Percentiles rank a stretch among this genome's conserved stretches.
Evolutionary conservation across 2,113 vertebrate genomes (phyloP).

Genomic region (Ophthalmotilapia sp.): DNA sequence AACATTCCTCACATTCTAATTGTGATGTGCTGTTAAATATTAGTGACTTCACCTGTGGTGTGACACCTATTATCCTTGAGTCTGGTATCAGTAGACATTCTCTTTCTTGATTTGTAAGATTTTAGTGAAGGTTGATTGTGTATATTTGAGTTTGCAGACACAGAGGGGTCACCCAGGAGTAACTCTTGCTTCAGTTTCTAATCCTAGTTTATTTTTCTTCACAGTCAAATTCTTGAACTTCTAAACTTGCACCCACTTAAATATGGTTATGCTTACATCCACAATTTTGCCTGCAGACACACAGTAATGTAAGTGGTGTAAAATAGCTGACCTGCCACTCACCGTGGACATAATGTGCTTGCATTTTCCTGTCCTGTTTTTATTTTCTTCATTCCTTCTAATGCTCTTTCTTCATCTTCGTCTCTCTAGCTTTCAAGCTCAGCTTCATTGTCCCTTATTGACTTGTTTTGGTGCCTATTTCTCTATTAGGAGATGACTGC

Average conservation of each 20-base stretch:
- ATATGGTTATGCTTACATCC: background rate
- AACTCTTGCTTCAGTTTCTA: background rate
- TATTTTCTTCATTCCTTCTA: background rate
- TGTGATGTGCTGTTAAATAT: background rate
- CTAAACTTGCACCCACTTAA: background rate
- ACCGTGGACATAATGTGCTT: background rate
- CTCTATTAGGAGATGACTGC: background rate
- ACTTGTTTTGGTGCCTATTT: background rate
- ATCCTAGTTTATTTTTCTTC: background rate
- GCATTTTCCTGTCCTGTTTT: background rate
- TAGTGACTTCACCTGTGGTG: background rate
- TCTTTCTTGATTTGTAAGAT: background rate
- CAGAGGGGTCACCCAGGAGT: background rate
- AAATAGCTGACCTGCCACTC: conserved; percentile 28
- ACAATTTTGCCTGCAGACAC: conserved; percentile 8
- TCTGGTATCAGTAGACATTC: background rate
- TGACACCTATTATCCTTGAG: background rate
- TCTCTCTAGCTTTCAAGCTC: background rate
- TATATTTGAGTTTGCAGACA: background rate
- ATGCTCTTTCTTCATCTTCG: background rate
- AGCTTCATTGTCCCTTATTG: background rate
- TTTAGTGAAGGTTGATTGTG: background rate
- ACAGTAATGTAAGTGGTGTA: background rate
- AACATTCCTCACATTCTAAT: background rate
- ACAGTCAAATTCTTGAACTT: background rate